Conservation (phyloP, 2,888 invertebrate species). For the Brachylomia viminalis region DNA sequence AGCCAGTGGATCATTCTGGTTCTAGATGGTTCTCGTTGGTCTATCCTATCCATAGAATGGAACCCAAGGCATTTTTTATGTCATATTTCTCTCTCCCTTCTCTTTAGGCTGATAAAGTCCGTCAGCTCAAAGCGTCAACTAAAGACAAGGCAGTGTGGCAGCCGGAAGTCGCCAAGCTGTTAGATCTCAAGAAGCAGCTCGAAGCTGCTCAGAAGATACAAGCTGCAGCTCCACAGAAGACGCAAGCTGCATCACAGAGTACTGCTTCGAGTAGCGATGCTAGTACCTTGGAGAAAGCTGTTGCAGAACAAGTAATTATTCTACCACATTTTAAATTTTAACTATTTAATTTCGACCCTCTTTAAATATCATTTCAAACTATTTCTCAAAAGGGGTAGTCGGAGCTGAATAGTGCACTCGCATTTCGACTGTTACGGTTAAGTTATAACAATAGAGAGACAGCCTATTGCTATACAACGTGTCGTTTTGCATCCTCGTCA, state of each 20-base stretch:
- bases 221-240: conserved; percentile 19
- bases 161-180: conserved; percentile 38
- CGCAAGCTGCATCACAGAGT: neutral
- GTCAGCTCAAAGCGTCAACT: conserved; percentile 33
- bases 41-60: too few species aligned
- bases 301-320: conserved; percentile 51
- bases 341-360: too few species aligned
- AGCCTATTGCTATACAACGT: too few species aligned
- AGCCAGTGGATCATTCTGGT: neutral
- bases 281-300: conserved; percentile 57
- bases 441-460: too few species aligned
- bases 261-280: conserved; percentile 10
- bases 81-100: neutral
- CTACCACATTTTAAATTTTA: too few species aligned
- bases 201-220: conserved; percentile 30
- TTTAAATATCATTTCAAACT: too few species aligned
- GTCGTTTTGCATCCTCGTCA: too few species aligned
- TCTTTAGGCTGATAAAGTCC: conserved; percentile 36
- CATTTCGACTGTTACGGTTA: too few species aligned
- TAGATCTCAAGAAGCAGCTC: conserved; percentile 47
- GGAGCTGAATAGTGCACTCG: too few species aligned
- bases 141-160: conserved; percentile 42
- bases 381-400: too few species aligned
- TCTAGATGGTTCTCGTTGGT: neutral
- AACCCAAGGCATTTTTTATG: too few species aligned